These are phyloP conservation scores for Anguilla rostrata DNA, from an alignment of 2,113 vertebrate genomes.

Conservation along the genomic window DNA sequence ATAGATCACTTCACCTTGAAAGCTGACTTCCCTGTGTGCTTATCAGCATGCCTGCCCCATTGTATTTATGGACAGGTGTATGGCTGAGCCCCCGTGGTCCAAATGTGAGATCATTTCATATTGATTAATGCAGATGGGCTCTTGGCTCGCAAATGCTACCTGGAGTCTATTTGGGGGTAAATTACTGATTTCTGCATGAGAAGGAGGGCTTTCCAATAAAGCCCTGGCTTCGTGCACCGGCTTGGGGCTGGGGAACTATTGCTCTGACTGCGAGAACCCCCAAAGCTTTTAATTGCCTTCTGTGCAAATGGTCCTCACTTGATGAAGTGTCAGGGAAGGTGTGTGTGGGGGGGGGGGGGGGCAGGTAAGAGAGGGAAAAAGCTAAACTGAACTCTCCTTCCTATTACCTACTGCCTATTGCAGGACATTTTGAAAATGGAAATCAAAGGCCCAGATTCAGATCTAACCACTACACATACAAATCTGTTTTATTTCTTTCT, in stretches of 20 bases:
- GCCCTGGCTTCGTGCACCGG: slow-evolving; percentile 92
- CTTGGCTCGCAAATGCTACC: slow-evolving; percentile 68
- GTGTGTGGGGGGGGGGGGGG: not conserved
- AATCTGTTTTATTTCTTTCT: too few relatives aligned
- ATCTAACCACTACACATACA: too few relatives aligned
- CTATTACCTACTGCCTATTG: not conserved
- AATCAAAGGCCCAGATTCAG: not conserved
- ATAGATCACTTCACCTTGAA: not conserved
- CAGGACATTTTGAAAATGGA: not conserved
- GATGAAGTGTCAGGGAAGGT: slow-evolving; percentile 62
- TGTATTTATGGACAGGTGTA: slow-evolving; percentile 65
- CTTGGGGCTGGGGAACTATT: slow-evolving; percentile 91
- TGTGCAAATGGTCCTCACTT: slow-evolving; percentile 86
- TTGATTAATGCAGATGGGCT: slow-evolving; percentile 82
- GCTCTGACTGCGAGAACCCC: slow-evolving; percentile 94
- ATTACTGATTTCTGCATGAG: slow-evolving; percentile 89
- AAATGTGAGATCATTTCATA: slow-evolving; percentile 71
- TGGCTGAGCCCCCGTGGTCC: slow-evolving; percentile 68
- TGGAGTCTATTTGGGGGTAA: slow-evolving; percentile 86
- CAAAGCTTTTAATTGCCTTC: slow-evolving; percentile 99
- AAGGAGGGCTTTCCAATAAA: slow-evolving; percentile 84
- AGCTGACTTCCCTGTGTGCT: not conserved
- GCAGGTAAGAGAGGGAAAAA: slow-evolving; percentile 6
- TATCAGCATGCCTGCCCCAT: not conserved
- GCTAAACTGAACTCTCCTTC: not conserved